Base-by-base conservation (phyloP, 2,113 vertebrate genomes). In the Myiozetetes cayanensis region DNA sequence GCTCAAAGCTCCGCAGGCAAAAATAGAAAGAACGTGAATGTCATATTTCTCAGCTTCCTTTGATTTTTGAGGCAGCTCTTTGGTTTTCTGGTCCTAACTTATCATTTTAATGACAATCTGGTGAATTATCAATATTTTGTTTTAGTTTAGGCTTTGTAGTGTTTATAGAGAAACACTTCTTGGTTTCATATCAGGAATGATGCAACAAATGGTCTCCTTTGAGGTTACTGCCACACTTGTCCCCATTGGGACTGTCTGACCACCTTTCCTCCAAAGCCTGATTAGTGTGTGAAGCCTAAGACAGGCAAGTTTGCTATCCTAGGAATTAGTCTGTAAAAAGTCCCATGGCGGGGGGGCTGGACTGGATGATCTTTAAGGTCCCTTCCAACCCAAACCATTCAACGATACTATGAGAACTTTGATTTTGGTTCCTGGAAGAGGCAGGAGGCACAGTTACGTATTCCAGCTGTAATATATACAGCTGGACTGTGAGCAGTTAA, bases 31-130 rank as follows among this genome's bases (percentile, higher is more conserved):
- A 94, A 55, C 12, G 4, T 3, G 4, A 78, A 23, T 8, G 5
- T 65, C 30, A 1, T 6, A 68, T 87, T 86, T 90, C 71, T 71
- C 10, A 62, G 4, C 5, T 6, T 78, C 15, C 50, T 73, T 50
- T 14, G 25, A 58, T 71, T 85, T 89, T 87, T 85, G 67, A 91
- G 81, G 47, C 12, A 71, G 39, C 18, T 39, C 35, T 27, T 75
- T 59, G 10, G 12, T 72, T 91, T 91, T 76, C 43, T 80, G 21
- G 11, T 56, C 12, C 52, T 81, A 37, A 55, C 1, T 23, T 33
- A 28, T 0, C 4, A 10, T 70, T 84, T 81, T 58, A 35, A 33
- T 0, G 0, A 30, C 14, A 35, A 46, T 27, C 18, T 91, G 24
- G 21, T 62, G 35, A 22, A 5, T 55, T 82, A 39, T 71, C 35